Percentiles rank a stretch among this genome's conserved stretches.
Evolutionary conservation across 2,113 vertebrate species (phyloP).

Genomic region (Uropsilus gracilis): DNA sequence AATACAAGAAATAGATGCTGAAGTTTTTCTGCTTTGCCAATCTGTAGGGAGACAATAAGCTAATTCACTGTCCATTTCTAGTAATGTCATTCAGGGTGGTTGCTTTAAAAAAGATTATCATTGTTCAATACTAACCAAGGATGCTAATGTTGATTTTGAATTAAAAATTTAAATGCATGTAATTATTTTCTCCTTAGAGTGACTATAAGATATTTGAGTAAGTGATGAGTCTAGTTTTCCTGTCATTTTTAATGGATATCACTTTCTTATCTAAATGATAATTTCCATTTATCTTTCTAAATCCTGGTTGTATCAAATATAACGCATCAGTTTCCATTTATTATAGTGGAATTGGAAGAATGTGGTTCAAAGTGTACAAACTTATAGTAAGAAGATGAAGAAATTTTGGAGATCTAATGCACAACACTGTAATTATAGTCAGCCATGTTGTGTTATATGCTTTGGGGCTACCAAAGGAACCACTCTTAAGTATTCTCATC

Average conservation of each 20-base stretch:
- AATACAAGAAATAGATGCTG: slow-evolving; percentile 48
- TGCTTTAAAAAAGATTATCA: neutral
- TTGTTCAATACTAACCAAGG: neutral
- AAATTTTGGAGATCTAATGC: neutral
- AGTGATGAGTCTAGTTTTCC: neutral
- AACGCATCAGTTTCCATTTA: neutral
- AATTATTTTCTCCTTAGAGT: slow-evolving; percentile 11
- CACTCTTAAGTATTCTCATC: neutral
- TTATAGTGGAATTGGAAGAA: neutral
- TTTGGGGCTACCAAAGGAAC: neutral
- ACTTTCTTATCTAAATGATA: neutral
- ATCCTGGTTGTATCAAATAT: neutral
- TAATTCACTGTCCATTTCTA: neutral
- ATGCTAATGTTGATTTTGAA: slow-evolving; percentile 4
- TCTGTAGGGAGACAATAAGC: neutral
- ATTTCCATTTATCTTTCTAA: neutral
- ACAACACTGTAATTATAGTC: neutral
- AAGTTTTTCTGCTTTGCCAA: neutral
- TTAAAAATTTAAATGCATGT: neutral
- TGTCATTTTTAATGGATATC: neutral
- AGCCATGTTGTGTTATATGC: neutral
- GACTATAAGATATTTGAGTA: neutral
- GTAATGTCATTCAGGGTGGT: neutral
- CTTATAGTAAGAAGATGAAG: neutral
- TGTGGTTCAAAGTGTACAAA: neutral